Evolutionary conservation across 2,888 invertebrate species (phyloP).

Genomic region (Portevinia maculata): DNA sequence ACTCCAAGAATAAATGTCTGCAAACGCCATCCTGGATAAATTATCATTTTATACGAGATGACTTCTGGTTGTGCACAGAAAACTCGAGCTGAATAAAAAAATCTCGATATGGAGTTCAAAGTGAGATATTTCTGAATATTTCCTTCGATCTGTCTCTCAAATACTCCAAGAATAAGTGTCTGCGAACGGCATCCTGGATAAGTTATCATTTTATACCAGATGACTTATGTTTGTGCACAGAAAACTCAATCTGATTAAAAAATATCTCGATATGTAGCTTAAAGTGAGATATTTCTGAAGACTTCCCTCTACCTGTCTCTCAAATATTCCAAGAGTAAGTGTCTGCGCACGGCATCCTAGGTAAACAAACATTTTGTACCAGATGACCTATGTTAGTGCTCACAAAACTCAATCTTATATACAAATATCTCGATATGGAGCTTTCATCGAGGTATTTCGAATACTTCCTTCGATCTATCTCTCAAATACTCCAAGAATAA

Average conservation of each 20-base stretch:
- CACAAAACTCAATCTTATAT: neutral
- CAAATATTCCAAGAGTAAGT: neutral
- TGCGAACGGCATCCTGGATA: constrained; percentile 11
- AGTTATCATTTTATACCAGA: constrained; percentile 8
- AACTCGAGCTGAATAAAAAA: too few relatives aligned
- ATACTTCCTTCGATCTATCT: too few relatives aligned
- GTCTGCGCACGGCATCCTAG: constrained; percentile 4
- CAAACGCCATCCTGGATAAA: too few relatives aligned
- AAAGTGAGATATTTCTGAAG: constrained; percentile 20
- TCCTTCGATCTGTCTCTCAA: constrained; percentile 1
- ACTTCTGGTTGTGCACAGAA: constrained; percentile 12
- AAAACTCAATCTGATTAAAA: neutral
- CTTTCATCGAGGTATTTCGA: too few relatives aligned
- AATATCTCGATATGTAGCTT: neutral
- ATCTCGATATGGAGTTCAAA: neutral
- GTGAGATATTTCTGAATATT: neutral
- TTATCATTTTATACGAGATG: too few relatives aligned
- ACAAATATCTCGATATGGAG: too few relatives aligned
- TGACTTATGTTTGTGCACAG: constrained; percentile 7
- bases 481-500: too few relatives aligned
- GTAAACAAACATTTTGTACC: constrained; percentile 8
- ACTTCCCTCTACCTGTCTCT: neutral
- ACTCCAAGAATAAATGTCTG: too few relatives aligned
- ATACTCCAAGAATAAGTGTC: neutral
- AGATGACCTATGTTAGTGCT: constrained; percentile 5